These are phyloP conservation scores for Spinus olivaceus DNA, from an alignment of 2,797 vertebrate species.

Conservation along the genomic window DNA sequence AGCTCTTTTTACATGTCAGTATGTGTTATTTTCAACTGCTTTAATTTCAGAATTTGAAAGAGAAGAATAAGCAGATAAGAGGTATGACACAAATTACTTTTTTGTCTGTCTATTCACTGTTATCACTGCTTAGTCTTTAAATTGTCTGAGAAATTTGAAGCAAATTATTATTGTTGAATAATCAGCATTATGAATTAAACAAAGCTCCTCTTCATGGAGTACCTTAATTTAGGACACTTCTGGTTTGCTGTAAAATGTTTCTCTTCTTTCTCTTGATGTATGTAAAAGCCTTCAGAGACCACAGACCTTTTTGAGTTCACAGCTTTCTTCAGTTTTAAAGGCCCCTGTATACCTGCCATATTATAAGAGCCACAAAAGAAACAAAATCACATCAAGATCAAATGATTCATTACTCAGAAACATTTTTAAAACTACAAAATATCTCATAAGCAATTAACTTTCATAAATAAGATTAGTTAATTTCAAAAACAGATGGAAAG, in stretches of 20 bases:
- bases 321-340: not conserved
- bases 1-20: not conserved
- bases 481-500: not conserved
- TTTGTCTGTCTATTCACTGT: not conserved
- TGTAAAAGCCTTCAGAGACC: not conserved
- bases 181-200: not conserved
- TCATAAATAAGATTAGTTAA: not conserved
- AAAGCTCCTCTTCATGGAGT: not conserved
- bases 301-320: not conserved
- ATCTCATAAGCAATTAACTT: not conserved
- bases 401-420: not conserved
- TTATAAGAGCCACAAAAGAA: not conserved
- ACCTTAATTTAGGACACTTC: not conserved
- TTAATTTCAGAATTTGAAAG: conserved; percentile 8
- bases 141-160: not conserved
- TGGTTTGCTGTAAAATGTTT: not conserved
- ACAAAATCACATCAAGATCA: not conserved
- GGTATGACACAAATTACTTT: not conserved
- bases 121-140: not conserved
- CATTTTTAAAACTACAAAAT: not conserved
- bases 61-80: not conserved
- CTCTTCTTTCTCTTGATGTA: not conserved
- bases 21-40: not conserved
- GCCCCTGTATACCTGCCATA: conserved; percentile 1
- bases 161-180: not conserved